Base-by-base conservation (phyloP, 2,797 vertebrate genomes). In the Champsocephalus gunnari region DNA sequence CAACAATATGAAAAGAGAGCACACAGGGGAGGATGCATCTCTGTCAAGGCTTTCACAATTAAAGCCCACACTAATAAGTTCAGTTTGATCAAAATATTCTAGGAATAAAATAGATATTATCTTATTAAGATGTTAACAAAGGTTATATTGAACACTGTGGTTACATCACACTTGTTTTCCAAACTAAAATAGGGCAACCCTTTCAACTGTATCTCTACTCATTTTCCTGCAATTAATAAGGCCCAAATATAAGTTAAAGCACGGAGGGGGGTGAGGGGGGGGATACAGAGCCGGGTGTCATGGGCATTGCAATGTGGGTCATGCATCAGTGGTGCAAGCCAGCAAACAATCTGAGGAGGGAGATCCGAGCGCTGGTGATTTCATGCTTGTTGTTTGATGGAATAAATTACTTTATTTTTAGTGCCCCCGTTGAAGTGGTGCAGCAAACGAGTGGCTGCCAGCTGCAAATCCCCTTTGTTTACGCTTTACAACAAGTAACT, bases 281-380 rank as follows among this genome's bases (percentile, higher is more conserved):
- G 51, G 28, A 59, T 54, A 14, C 41, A 34, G 72, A 81, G 81
- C 76, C 41, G 71, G 67, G 87, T 78, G 80, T 92, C 92, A 88
- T 88, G 91, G 89, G 92, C 79, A 79, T 93, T 93, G 79, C 75
- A 92, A 95, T 96, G 84, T 95, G 92, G 94, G 94, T 94, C 94
- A 91, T 44, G 82, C 76, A 84, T 93, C 85, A 80, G 66, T 76
- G 64, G 82, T 84, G 73, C 71, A 84, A 84, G 68, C 67, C 77
- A 85, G 88, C 79, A 91, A 92, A 77, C 86, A 81, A 84, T 88
- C 73, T 70, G 58, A 72, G 81, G 2, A 69, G 61, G 49, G 72
- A 84, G 82, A 80, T 86, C 67, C 54, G 75, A 88, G 70, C 19
- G 56, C 84, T 80, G 67, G 9, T 84, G 87, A 71, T 75, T 78